These are phyloP conservation scores for Cacoxenus indagator DNA, from an alignment of 2,888 invertebrate genomes.

Conservation along the genomic window DNA sequence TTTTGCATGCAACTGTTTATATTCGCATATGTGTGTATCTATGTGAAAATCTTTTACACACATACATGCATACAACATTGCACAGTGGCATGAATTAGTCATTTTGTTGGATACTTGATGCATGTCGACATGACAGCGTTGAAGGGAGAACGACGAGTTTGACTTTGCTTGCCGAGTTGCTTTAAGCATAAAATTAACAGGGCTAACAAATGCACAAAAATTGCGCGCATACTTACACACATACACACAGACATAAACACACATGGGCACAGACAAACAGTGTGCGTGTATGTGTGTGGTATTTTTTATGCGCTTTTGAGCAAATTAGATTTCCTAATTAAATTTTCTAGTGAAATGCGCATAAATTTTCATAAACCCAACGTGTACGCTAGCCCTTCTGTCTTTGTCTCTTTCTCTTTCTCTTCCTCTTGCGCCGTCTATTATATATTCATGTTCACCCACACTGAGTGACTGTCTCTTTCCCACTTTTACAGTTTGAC, in stretches of 20 bases:
- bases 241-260: slow-evolving; percentile 58
- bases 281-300: no score
- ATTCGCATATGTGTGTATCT: slow-evolving; percentile 9
- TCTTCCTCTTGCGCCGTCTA: no score
- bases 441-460: no score
- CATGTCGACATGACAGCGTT: slow-evolving; percentile 28
- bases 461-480: slow-evolving; percentile 28
- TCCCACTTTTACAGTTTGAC: not conserved
- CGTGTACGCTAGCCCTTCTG: not conserved
- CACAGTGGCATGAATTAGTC: slow-evolving; percentile 59
- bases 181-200: slow-evolving; percentile 31
- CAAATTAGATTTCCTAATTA: slow-evolving; percentile 71
- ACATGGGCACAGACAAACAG: slow-evolving; percentile 43
- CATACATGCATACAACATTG: slow-evolving; percentile 20
- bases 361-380: slow-evolving; percentile 53
- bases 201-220: slow-evolving; percentile 33
- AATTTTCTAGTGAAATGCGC: slow-evolving; percentile 68
- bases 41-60: slow-evolving; percentile 14
- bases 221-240: slow-evolving; percentile 22
- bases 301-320: slow-evolving; percentile 70
- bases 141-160: slow-evolving; percentile 21
- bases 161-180: not conserved
- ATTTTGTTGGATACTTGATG: slow-evolving; percentile 66
- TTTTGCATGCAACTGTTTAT: slow-evolving; percentile 64
- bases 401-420: no score